These are phyloP conservation scores for Pollenia labialis DNA, from an alignment of 2,888 invertebrate species.

Conservation along the genomic window DNA sequence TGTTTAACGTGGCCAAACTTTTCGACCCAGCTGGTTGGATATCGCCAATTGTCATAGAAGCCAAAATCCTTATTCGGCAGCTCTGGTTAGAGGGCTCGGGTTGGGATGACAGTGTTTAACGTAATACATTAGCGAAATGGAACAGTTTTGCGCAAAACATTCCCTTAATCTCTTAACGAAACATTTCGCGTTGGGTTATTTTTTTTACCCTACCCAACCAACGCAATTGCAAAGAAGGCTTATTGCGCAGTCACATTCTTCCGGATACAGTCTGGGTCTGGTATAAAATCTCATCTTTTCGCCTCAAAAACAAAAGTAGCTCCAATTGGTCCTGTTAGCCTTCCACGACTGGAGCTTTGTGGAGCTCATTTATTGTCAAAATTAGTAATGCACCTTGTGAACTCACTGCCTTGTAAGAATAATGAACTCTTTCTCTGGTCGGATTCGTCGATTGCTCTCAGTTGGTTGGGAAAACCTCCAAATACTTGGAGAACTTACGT, in stretches of 20 bases:
- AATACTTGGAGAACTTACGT: not conserved
- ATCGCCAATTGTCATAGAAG: constrained; percentile 27
- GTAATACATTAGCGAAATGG: not conserved
- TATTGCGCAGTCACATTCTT: constrained; percentile 52
- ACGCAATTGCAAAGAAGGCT: constrained; percentile 42
- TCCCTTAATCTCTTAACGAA: not conserved
- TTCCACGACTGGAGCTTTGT: constrained; percentile 66
- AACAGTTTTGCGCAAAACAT: constrained; percentile 17
- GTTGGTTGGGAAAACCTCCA: not conserved
- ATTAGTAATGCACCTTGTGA: not conserved
- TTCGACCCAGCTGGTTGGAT: constrained; percentile 55
- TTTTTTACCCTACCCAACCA: not conserved
- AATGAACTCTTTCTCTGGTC: too few species aligned
- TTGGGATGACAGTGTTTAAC: constrained; percentile 38
- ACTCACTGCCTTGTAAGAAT: too few species aligned
- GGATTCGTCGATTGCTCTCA: too few species aligned
- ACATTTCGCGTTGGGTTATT: not conserved
- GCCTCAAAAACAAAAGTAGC: constrained; percentile 69
- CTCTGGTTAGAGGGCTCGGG: constrained; percentile 35
- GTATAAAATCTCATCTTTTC: constrained; percentile 30
- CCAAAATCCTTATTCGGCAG: constrained; percentile 49
- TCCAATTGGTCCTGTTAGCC: constrained; percentile 58
- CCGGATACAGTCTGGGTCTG: not conserved
- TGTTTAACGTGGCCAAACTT: constrained; percentile 4
- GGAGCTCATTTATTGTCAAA: constrained; percentile 65